These are phyloP conservation scores for Pelosia muscerda DNA, from an alignment of 2,888 invertebrate genomes.

Conservation along the genomic window DNA sequence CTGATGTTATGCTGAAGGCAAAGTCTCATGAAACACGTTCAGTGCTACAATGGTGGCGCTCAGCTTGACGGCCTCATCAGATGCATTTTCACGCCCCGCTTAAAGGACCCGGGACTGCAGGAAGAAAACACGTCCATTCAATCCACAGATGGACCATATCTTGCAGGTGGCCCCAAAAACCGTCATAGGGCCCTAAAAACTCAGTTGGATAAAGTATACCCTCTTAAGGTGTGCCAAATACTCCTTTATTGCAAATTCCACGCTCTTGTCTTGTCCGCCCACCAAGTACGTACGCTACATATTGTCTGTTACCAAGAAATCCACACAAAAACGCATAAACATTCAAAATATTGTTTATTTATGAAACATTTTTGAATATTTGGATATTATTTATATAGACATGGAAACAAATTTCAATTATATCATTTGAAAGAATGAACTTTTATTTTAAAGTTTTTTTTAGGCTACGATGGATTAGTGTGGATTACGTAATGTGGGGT, in stretches of 20 bases:
- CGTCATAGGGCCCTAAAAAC: no score
- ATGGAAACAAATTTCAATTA: conserved; percentile 56
- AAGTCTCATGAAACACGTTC: no score
- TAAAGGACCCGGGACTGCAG: no score
- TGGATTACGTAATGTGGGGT: conserved; percentile 13
- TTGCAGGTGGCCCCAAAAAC: no score
- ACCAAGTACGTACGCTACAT: background rate
- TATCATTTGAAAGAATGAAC: conserved; percentile 46
- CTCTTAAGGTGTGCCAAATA: background rate
- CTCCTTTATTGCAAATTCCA: background rate
- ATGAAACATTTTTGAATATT: background rate
- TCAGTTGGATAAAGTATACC: no score
- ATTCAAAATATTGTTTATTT: conserved; percentile 19
- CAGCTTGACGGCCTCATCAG: no score
- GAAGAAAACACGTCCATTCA: no score
- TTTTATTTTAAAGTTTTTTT: conserved; percentile 53
- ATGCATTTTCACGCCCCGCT: no score
- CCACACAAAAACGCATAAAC: conserved; percentile 17
- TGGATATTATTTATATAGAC: conserved; percentile 54
- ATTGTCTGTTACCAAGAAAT: conserved; percentile 7
- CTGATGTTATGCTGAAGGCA: no score
- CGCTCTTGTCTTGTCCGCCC: background rate
- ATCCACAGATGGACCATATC: no score
- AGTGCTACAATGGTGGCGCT: no score
- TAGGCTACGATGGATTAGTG: conserved; percentile 26